Percentiles rank a stretch among this genome's conserved stretches.
phyloP scores from a whole-genome alignment of 2,797 vertebrate species.

The Sebastes oblongus region DNA sequence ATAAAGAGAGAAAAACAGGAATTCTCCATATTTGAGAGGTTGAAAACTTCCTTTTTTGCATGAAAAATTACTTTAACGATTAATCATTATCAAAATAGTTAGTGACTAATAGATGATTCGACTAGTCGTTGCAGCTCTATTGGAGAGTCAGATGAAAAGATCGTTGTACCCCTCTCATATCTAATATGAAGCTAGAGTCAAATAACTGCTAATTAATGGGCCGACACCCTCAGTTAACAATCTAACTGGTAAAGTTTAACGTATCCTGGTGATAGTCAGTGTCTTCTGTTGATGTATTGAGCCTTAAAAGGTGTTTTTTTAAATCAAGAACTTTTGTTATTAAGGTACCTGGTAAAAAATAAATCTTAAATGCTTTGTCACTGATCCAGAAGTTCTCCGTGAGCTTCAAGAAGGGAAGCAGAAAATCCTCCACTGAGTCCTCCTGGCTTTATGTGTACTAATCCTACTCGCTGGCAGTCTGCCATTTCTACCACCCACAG shows the following conservation, averaged over 20 bases:
- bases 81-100: no score
- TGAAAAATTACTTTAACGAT: no score
- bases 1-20: no score
- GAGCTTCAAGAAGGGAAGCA: slow-evolving; percentile 9
- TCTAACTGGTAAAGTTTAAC: background rate
- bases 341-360: background rate
- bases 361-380: slow-evolving; percentile 7
- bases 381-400: slow-evolving; percentile 31
- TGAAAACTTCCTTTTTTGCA: no score
- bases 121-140: no score
- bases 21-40: no score
- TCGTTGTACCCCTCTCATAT: background rate
- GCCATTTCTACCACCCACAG: slow-evolving; percentile 1
- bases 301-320: background rate
- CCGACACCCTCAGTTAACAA: background rate
- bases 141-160: background rate
- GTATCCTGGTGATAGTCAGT: background rate
- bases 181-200: background rate
- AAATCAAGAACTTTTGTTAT: background rate
- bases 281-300: background rate
- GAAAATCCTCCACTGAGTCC: slow-evolving; percentile 29
- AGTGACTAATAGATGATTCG: no score
- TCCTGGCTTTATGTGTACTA: slow-evolving; percentile 15
- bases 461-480: slow-evolving; percentile 33
- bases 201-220: background rate